Base-by-base conservation (phyloP, 2,888 invertebrate species). In the Glyphotaelius pellucidus region DNA sequence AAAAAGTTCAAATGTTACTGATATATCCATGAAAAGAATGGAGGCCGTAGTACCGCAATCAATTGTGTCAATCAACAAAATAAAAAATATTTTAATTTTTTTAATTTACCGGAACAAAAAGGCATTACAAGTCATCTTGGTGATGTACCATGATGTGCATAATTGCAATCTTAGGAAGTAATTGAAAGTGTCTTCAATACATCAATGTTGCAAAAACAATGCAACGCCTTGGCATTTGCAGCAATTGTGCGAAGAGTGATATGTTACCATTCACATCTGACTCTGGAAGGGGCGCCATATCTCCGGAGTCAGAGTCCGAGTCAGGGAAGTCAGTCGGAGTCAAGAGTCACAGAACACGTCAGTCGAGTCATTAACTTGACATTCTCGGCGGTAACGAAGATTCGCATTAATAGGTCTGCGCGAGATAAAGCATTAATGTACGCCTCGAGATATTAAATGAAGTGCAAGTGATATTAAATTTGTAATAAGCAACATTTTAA, bases 321-420 rank as follows among this genome's bases (percentile, higher is more conserved):
- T 91, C 91, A 91, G 79, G 42, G 32, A 15, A 83, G 83, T 83
- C 83, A 83, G 83, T 35, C 32, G 80, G 81, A 80, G 91, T 91
- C 91, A 91, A 91, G 83, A 91, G 91, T 91, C 91, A 91, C 38
- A 38, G 83, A 67, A 87, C 91, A 89, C 87, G 91, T 89, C 91
- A 84, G 91, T 25, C 7, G 52, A 83, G 67, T 38, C 89, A 91
- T 90, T 81, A 89, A 81, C 42, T 15, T 67, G 90, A 79, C 81
- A 42, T 81, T 90, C 90, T 81, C 30, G 25, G 79, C 67, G 25
- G 67, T 67, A 67, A 67, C 67, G 67, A 67, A 67, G 67, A 67
- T 67, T 31, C 32, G 32, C 83, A 19, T 83, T 83, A 83, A 83
- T 83, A 83, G 83, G 32, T 25, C 32, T 83, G n/a, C 35, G 83